Evolutionary conservation across 2,888 invertebrate species (phyloP), one percentile per base, ranked within the genome.

Genomic region (Liodrosophila aerea): DNA sequence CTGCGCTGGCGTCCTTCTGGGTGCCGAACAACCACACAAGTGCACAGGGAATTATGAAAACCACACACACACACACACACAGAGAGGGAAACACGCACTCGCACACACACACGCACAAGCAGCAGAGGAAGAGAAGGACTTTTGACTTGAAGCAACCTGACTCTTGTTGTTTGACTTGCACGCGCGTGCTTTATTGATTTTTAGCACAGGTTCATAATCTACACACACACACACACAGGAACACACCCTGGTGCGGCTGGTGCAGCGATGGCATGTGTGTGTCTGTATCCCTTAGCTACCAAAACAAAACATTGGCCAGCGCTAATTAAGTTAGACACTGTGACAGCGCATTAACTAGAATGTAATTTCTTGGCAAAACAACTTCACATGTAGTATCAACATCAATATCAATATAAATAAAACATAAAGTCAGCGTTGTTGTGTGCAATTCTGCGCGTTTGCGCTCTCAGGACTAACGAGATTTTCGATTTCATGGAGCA

Each of bases 181-280:
- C 68, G 49, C 56, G 61, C 52, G 37, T 60, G 59, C 54, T 49
- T 59, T 71, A 71, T 71, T 70, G 70, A 70, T 71, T 71, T 70
- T 67, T 71, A 60, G 63, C 67, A 64, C 67, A 71, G 67, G 64
- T 61, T 68, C 58, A 68, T 40, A 57, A 8, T 13, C 43, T 29
- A 16, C 47, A 54, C 52, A 52, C 11, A n/a, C 51, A 45, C 16
- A 52, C 57, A 13, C 16, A n/a, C 57, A 46, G 50, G 39, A 60
- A 68, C 68, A 68, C 68, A 68, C 67, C 67, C 67, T n/a, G n/a
- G n/a, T 67, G 54, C 54, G 29, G 36, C 41, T 22, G 37, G 45
- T 46, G 46, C 57, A 33, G 45, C 53, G 31, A 57, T 44, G 69
- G 69, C 54, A 70, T 66, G 59, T 36, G 36, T 65, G 60, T 62